Base-by-base conservation (phyloP, 2,888 invertebrate species). In the Alloscopus bannaensis region DNA sequence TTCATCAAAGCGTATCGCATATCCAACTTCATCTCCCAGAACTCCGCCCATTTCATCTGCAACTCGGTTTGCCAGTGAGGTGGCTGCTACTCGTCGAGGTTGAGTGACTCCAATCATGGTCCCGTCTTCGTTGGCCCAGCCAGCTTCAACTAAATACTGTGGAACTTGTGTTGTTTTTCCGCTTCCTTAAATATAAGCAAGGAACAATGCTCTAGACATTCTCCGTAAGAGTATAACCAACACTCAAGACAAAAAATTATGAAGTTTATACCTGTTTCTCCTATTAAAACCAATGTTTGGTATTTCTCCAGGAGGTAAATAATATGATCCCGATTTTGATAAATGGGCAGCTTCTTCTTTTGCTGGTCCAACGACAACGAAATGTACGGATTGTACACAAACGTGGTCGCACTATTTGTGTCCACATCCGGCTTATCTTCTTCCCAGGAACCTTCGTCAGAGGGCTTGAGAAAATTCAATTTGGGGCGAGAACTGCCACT, bases 101-200 rank as follows among this genome's bases (percentile, higher is more conserved):
- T 78, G 66, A 0, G 77, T 70, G 6, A 77, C 42, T 4, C 22
- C 77, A 45, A 77, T 70, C 57, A 65, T 62, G 18, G 57, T 55
- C 0, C 55, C 57, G 57, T 70, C 70, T 4, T 2, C 4, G 59
- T 16, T 18, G 0, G 57, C 31, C 64, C 55, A 78, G 92, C 91
- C 85, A 94, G 94, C 77, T 42, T 68, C 76, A 0, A 94, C 93
- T 87, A 94, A 94, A 88, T 96, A 97, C 89, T 97, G 99, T 0
- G 99, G 99, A 87, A 99, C 99, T 90, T 98, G 99, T 16, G 99
- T 99, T 0, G 99, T 99, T 90, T 99, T 99, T 0, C 99, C 99
- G 1, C 98, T 98, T n/a, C 62, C 75, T n/a, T n/a, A n/a, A n/a
- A n/a, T 73, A 22, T 11, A 42, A 64, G 24, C 18, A 92, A 57